Evolutionary conservation across 2,888 invertebrate genomes (phyloP), one percentile per base, ranked within the genome.

Genomic region (Cactoblastis cactorum): DNA sequence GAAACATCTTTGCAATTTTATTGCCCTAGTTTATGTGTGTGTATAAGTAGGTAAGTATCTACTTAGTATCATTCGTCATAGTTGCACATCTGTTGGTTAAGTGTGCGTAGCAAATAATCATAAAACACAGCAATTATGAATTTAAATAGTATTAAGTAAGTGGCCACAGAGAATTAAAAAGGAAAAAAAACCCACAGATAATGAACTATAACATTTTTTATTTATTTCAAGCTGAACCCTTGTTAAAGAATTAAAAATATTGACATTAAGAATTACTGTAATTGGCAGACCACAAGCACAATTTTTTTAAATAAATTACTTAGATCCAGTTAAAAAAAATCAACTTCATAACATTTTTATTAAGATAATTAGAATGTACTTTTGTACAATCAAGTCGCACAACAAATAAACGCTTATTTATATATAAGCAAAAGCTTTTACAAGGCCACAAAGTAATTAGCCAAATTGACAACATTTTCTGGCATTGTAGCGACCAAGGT

Each of bases 401-500:
- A n/a, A n/a, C n/a, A n/a, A n/a, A n/a, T n/a, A n/a, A n/a, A n/a
- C n/a, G n/a, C n/a, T n/a, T n/a, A 33, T 17, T 33, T 18, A 15
- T 22, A 22, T 22, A 28, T 28, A 28, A 28, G 1, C 28, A 3
- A 28, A 24, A 37, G 15, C 15, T 24, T 33, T 24, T 22, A 3
- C 49, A 57, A 53, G 53, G 51, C 49, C 35, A 43, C 19, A 50
- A 11, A 33, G 28, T 12, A 53, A 54, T 53, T 50, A 53, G 51
- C 46, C 46, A 39, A 49, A 54, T 53, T 49, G 49, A 19, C 41
- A 14, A 34, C 49, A 49, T 33, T 49, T 49, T 49, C 49, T 18
- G 39, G 34, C 49, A 43, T 41, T 61, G 57, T 61, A 52, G n/a
- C n/a, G n/a, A n/a, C 52, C 66, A 73, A 71, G 63, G 65, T 56